Base-by-base conservation (phyloP, 2,888 invertebrate genomes). In the Phlogophora meticulosa region DNA sequence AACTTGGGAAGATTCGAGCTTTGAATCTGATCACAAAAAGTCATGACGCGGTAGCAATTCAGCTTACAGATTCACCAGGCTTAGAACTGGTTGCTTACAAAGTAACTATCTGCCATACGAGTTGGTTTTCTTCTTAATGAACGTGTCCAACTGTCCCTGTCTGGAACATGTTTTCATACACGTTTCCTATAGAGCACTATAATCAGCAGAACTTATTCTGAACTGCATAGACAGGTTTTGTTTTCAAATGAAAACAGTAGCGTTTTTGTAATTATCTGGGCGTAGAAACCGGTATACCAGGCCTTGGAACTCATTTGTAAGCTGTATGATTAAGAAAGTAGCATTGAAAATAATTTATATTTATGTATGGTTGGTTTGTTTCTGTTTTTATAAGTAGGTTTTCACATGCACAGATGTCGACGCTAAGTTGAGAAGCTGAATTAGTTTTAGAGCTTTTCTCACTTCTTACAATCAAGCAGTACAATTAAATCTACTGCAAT, bases 181-280 rank as follows among this genome's bases (percentile, higher is more conserved):
- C 55, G 68, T 73, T 78, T 75, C 71, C 63, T 45, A 79, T 58
- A 49, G 55, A 78, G 49, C 49, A 59, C 68, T 80, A 58, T 71
- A 74, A 78, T 80, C 63, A 71, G 34, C 34, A 57, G 51, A 61
- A 68, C 64, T 65, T 62, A 60, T 65, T 65, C 58, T 48, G 64
- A 70, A 58, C 59, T 58, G 46, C 67, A 63, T 55, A 45, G 45
- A 67, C 68, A 42, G 64, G 71, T 73, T 68, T 64, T 56, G 52
- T 76, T 85, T 85, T 81, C 69, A 55, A 75, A 75, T 67, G 72
- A 73, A 82, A 81, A 81, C 78, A 78, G 83, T 76, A 81, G 82
- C 79, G 67, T 75, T 77, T 77, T 78, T 78, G 75, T 83, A 78
- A 81, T 79, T 72, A 79, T 51, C 52, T 80, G 76, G 75, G 76